These are phyloP conservation scores for Bradypodion pumilum DNA, from an alignment of 2,797 vertebrate genomes.

Conservation along the genomic window DNA sequence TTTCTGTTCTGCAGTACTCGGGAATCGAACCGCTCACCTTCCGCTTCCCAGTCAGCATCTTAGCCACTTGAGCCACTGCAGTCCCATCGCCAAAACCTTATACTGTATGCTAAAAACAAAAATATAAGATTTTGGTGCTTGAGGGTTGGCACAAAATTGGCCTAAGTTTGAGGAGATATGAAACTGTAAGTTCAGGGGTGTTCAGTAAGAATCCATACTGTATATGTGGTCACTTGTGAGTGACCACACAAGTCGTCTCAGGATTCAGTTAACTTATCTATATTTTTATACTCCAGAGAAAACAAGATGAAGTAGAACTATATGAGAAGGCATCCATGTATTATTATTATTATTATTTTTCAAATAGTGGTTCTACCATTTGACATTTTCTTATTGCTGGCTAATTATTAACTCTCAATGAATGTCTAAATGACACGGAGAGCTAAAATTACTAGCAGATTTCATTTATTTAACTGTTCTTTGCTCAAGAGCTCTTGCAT, in stretches of 20 bases:
- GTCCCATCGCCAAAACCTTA: too few relatives aligned
- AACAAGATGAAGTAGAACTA: too few relatives aligned
- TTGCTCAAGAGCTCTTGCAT: slow-evolving; percentile 6
- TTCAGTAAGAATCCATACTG: background rate
- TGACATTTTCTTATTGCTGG: background rate
- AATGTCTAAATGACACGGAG: background rate
- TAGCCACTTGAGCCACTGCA: too few relatives aligned
- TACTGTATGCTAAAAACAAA: too few relatives aligned
- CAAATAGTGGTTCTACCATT: background rate
- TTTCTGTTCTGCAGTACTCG: too few relatives aligned
- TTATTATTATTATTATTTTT: background rate
- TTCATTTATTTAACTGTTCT: slow-evolving; percentile 1
- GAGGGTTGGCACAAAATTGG: background rate
- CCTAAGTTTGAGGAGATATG: background rate
- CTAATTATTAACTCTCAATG: background rate
- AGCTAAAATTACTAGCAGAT: background rate
- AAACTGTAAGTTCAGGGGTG: background rate
- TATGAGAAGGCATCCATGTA: background rate
- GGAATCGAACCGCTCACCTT: too few relatives aligned
- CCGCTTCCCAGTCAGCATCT: too few relatives aligned
- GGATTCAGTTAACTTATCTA: background rate
- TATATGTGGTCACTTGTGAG: background rate
- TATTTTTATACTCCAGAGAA: too few relatives aligned
- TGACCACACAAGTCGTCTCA: background rate
- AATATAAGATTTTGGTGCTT: too few relatives aligned